phyloP scores from a whole-genome alignment of 1,140 invertebrate species.

The Babylonia areolata region DNA sequence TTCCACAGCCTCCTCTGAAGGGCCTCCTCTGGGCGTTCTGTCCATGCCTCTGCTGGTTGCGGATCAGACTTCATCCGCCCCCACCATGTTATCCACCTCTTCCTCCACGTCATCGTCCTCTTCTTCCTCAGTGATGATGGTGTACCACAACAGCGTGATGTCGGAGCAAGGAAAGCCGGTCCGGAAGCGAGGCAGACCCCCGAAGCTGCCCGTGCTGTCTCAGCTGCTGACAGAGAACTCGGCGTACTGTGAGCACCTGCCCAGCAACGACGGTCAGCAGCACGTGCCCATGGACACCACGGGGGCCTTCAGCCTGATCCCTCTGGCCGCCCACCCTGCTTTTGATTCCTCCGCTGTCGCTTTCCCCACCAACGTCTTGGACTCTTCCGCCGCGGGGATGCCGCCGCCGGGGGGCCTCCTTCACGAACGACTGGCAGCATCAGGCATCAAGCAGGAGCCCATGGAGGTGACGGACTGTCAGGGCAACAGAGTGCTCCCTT shows the following conservation, averaged over 20 bases:
- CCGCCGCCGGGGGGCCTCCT: not conserved
- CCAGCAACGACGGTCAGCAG: not conserved
- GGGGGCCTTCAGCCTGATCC: not conserved
- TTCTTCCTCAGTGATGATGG: slow-evolving; percentile 63
- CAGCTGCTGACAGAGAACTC: slow-evolving; percentile 56
- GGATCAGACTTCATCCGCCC: not conserved
- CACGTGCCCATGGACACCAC: not conserved
- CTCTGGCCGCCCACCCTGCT: not conserved
- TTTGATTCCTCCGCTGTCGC: not conserved
- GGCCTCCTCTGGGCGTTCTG: slow-evolving; percentile 25
- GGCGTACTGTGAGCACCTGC: not conserved
- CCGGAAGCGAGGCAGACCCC: slow-evolving; percentile 63
- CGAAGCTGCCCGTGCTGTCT: slow-evolving; percentile 64
- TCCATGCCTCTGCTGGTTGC: slow-evolving; percentile 39
- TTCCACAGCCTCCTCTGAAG: slow-evolving; percentile 29
- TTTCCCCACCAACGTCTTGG: not conserved
- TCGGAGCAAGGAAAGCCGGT: slow-evolving; percentile 55
- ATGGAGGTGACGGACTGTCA: not conserved
- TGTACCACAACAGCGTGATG: slow-evolving; percentile 58
- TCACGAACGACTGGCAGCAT: not conserved
- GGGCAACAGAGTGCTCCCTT: not conserved
- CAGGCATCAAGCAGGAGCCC: slow-evolving; percentile 5
- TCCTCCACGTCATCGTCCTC: slow-evolving; percentile 27
- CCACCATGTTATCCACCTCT: not conserved
- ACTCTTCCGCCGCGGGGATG: not conserved